A percentile compares a stretch with the other conserved stretches of the same genome.
These are phyloP conservation scores for Synanthedon tipuliformis DNA, from an alignment of 2,888 invertebrate species.

Conservation along the genomic window DNA sequence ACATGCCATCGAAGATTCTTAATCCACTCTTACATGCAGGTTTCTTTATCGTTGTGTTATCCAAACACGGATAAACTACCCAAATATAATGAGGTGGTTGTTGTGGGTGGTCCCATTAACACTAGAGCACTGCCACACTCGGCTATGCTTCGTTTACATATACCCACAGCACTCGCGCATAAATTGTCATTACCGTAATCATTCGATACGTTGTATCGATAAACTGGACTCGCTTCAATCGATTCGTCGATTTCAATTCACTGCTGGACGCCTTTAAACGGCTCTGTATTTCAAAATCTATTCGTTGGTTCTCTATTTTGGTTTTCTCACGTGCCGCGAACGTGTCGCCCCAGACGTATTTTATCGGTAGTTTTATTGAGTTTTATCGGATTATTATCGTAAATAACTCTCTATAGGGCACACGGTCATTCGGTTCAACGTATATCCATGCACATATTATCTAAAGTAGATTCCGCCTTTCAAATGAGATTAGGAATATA, in stretches of 20 bases:
- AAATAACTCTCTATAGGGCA: slow-evolving; percentile 23
- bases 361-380: slow-evolving; percentile 43
- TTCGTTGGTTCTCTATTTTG: slow-evolving; percentile 20
- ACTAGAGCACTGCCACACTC: slow-evolving; percentile 35
- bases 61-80: background rate
- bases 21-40: too few relatives aligned
- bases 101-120: slow-evolving; percentile 54
- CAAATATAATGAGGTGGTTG: background rate
- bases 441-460: too few relatives aligned
- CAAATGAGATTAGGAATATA: too few relatives aligned
- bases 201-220: slow-evolving; percentile 52
- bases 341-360: slow-evolving; percentile 33
- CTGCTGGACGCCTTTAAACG: slow-evolving; percentile 39
- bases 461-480: too few relatives aligned
- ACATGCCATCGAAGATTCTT: too few relatives aligned
- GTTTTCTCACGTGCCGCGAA: slow-evolving; percentile 20
- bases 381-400: slow-evolving; percentile 46
- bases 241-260: slow-evolving; percentile 37
- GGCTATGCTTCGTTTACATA: slow-evolving; percentile 54
- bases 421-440: background rate
- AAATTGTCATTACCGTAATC: slow-evolving; percentile 66
- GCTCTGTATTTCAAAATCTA: slow-evolving; percentile 20
- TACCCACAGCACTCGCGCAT: slow-evolving; percentile 45
- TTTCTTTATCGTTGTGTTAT: background rate
- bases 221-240: slow-evolving; percentile 37